Evolutionary conservation across 1,140 invertebrate species (phyloP).

Genomic region (Yoshiicerus persimilis): DNA sequence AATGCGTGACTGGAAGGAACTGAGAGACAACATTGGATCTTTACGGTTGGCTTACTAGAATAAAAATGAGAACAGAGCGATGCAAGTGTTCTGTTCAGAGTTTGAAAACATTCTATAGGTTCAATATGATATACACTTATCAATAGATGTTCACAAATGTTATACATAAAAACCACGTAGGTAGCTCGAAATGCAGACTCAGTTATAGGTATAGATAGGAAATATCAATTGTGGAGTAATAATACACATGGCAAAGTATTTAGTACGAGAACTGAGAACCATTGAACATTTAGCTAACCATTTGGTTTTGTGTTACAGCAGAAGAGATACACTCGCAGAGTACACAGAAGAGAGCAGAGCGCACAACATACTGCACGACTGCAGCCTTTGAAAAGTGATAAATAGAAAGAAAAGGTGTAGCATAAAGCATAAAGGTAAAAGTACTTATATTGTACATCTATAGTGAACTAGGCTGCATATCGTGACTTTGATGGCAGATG

Average conservation of each 20-base stretch:
- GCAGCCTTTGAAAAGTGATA: not conserved
- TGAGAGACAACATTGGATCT: not conserved
- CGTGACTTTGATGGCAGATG: conserved; percentile 13
- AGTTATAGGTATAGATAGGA: too few species aligned
- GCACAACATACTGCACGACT: not conserved
- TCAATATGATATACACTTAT: too few species aligned
- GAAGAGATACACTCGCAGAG: too few species aligned
- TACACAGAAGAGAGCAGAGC: not conserved
- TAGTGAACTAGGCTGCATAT: not conserved
- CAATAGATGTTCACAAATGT: too few species aligned
- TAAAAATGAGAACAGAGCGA: not conserved
- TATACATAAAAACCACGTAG: too few species aligned
- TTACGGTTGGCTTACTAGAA: not conserved
- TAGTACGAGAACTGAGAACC: too few species aligned
- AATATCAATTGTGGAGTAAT: too few species aligned
- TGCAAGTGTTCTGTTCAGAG: not conserved
- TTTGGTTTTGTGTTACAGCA: too few species aligned
- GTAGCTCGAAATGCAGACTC: too few species aligned
- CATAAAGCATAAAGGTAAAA: not conserved
- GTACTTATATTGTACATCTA: not conserved
- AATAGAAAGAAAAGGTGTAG: not conserved
- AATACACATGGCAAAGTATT: too few species aligned
- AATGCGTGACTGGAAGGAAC: not conserved
- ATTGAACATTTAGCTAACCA: too few species aligned
- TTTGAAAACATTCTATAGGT: not conserved